Conservation (phyloP, 2,113 vertebrate genomes). For the Hiodon tergisus region DNA sequence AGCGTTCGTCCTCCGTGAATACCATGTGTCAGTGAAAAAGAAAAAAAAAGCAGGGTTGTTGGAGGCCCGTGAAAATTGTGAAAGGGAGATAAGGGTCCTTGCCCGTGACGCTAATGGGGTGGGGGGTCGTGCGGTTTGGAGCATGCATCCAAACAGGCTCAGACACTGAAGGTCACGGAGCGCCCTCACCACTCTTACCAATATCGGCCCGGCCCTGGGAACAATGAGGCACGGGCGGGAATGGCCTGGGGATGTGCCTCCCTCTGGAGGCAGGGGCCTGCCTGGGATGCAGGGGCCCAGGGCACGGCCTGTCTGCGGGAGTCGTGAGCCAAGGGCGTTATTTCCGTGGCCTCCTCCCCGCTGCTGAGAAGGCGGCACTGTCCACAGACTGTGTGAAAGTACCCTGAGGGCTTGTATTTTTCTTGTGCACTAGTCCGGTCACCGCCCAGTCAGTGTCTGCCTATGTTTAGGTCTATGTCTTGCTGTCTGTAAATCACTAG, state of each 20-base stretch:
- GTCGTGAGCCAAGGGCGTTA: neutral
- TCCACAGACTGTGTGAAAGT: no score
- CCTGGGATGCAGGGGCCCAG: neutral
- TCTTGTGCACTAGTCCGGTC: no score
- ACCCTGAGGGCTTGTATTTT: no score
- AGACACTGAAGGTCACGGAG: conserved; percentile 35
- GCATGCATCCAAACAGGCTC: conserved; percentile 27
- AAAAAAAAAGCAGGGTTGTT: conserved; percentile 26
- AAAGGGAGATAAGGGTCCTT: conserved; percentile 30
- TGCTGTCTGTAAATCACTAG: no score
- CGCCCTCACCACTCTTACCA: neutral
- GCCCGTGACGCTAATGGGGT: conserved; percentile 22
- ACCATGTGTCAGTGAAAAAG: conserved; percentile 34
- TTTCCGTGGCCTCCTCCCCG: no score
- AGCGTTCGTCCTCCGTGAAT: conserved; percentile 36
- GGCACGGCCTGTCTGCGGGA: conserved; percentile 23
- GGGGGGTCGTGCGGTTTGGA: neutral
- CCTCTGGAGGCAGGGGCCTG: no score
- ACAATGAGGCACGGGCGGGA: neutral
- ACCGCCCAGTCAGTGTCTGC: no score
- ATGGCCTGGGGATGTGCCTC: conserved; percentile 16
- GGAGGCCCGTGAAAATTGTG: conserved; percentile 34
- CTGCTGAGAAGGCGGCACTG: no score
- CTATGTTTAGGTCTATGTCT: no score
- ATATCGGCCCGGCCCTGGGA: conserved; percentile 1